Evolutionary conservation across 1,140 invertebrate species (phyloP), one percentile per base, ranked within the genome.

Genomic region (Batillaria attramentaria): DNA sequence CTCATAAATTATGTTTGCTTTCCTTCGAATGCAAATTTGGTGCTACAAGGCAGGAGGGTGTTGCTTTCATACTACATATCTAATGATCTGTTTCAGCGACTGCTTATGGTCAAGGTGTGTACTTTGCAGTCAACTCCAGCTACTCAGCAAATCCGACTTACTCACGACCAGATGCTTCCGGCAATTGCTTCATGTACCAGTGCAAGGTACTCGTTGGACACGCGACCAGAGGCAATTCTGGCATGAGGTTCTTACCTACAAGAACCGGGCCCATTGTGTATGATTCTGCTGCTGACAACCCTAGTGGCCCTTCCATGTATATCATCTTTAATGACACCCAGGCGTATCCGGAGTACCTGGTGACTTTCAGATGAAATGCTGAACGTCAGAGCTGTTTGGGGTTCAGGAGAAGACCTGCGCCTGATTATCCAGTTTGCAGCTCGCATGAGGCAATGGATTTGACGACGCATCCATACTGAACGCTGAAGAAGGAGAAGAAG

Each of bases 311-410:
- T 42, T 0, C 16, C 6, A 80, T 85, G 43, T 86, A 79, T 69
- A 79, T 85, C 2, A 80, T 86, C 35, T 86, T 85, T 57, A 70
- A 82, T 75, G 87, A 88, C 69, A 82, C 84, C 0, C 86, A 87
- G 39, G 86, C 85, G 1, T 86, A 86, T 46, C 87, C 87, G 16
- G 81, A 85, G n/a, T 87, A 86, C 76, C 13, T 80, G 41, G 57
- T 80, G 33, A 77, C 74, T n/a, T 80, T 80, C 50, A n/a, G n/a
- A n/a, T n/a, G n/a, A n/a, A n/a, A n/a, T n/a, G n/a, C n/a, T n/a
- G n/a, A n/a, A n/a, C n/a, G n/a, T n/a, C n/a, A n/a, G n/a, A n/a
- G n/a, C n/a, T n/a, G n/a, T n/a, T n/a, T n/a, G n/a, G n/a, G n/a
- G n/a, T n/a, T n/a, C n/a, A n/a, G n/a, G n/a, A n/a, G n/a, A n/a